Base-by-base conservation (phyloP, 2,113 vertebrate genomes). In the Dolichotis patagonum region DNA sequence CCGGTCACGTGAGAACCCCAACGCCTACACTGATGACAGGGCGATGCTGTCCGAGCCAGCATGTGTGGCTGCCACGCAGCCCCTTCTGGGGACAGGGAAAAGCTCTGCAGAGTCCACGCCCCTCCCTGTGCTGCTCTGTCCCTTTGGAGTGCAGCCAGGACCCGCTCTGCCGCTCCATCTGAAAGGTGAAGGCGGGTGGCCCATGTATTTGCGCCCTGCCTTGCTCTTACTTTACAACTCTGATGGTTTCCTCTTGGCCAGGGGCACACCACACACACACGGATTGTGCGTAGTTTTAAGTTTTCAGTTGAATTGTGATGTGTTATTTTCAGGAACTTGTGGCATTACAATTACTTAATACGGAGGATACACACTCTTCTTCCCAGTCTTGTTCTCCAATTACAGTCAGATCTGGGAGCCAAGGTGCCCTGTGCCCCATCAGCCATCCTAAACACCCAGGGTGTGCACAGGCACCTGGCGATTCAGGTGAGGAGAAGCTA, bases 201-300 rank as follows among this genome's bases (percentile, higher is more conserved):
- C 8, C 11, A 0, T 0, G 1, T 6, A 19, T 32, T 0, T 20
- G 28, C 13, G n/a, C 17, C 7, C 38, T 2, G 49, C 35, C 19
- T 11, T 3, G 5, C 13, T 7, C 49, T 43, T 1, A 1, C 22
- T 49, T 43, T 1, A 26, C 14, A 30, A 2, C 28, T 52, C 41
- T 14, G 26, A 41, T 26, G 1, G 0, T 2, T 35, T 32, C 20
- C 41, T 11, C 41, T n/a, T 8, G 7, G 19, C 58, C 11, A 14
- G 32, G 32, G 16, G 5, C 1, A 71, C 0, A 0, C 0, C 11
- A 38, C 3, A n/a, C 46, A 16, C 46, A 7, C 38, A 75, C 5
- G 6, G 22, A 52, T n/a, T 10, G 19, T 35, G 35, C 12, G 4
- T 52, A 35, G 35, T 52, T 54, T 52, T 19, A 54, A 19, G 20